Percentiles rank a stretch among this genome's conserved stretches.
Conservation (phyloP, 2,888 invertebrate species). For the Aplocera efformata region DNA sequence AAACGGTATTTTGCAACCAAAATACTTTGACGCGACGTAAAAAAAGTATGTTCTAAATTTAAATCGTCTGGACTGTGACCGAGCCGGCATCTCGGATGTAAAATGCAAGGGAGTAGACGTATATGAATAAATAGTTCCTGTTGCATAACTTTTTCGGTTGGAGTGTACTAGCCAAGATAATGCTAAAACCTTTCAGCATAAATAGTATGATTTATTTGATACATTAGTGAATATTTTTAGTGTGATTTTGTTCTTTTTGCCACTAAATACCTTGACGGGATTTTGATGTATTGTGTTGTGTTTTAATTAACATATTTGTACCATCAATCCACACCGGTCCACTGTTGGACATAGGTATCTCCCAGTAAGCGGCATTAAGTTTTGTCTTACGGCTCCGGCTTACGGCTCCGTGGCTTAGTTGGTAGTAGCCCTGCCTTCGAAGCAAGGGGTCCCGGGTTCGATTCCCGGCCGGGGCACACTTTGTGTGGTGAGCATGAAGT, state of each 20-base stretch:
- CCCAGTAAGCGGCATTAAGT: no score
- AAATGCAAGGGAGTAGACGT: conserved; percentile 43
- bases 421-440: no score
- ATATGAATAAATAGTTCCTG: conserved; percentile 50
- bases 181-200: conserved; percentile 10
- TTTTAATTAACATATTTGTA: no score
- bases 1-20: conserved; percentile 59
- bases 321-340: no score
- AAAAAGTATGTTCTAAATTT: conserved; percentile 56
- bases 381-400: no score
- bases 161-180: conserved; percentile 23
- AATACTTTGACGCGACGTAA: conserved; percentile 57
- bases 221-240: background rate
- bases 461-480: no score
- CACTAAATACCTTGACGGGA: background rate
- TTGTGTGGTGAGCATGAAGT: no score
- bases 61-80: conserved; percentile 49
- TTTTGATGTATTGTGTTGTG: no score
- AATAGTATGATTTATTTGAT: conserved; percentile 15
- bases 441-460: no score
- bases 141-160: conserved; percentile 35
- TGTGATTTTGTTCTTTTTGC: background rate
- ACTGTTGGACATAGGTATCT: no score
- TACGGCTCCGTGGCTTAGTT: no score
- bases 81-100: conserved; percentile 39